Evolutionary conservation across 2,113 vertebrate species (phyloP), one percentile per base, ranked within the genome.

Genomic region (Xiphophorus maculatus): DNA sequence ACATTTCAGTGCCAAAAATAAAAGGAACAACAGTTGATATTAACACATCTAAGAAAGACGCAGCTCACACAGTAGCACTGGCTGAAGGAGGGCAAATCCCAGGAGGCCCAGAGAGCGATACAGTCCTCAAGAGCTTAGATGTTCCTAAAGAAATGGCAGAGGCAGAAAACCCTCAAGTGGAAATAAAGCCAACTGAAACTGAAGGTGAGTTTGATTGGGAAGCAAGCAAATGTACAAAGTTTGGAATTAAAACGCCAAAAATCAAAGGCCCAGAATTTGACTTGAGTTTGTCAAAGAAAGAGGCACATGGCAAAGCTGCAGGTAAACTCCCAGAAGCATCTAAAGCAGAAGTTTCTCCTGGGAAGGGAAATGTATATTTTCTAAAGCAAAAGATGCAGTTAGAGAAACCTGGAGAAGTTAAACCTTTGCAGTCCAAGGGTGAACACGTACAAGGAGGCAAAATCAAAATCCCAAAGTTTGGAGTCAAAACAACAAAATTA

Each of bases 1-100:
- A 79, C 9, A 66, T 92, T 25, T 84, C 88, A 12, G 32, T 91
- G 42, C 77, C 89, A 61, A 90, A 84, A 64, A 68, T 84, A 1
- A 91, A 89, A 86, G 83, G 44, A 37, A 51, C 84, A 27, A 71
- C 75, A 71, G 40, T 77, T 15, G 83, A 89, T 67, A 68, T 63
- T 25, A 79, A 66, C 54, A 12, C 64, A 3, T 79, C 88, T 83
- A 84, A 87, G 17, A 84, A 69, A 77, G 42, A 89, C n/a, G 63
- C 75, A 11, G 79, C 66, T 37, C 27, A 81, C 2, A 71, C 75
- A 62, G 58, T 62, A 29, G 29, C 63, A 69, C 29, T 37, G 1
- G 32, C 28, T 14, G 74, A 72, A 72, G 71, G 77, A 74, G n/a
- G 17, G 60, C 0, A 44, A 74, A 48, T 48, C 5, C 44, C 44